These are phyloP conservation scores for Epinephelus lanceolatus DNA, from an alignment of 2,113 vertebrate genomes.

Conservation along the genomic window DNA sequence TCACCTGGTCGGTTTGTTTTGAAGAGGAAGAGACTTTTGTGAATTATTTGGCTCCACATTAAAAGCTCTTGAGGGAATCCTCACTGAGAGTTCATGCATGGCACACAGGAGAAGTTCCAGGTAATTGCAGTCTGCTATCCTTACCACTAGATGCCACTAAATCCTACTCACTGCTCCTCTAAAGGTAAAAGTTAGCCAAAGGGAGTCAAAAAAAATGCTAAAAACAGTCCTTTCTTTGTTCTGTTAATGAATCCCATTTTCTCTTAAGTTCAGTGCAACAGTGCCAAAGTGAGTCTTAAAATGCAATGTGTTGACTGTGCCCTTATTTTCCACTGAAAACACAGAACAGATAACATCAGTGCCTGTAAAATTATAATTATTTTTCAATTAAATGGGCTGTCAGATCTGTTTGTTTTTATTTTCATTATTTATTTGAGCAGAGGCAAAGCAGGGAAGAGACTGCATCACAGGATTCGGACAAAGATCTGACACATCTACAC, in stretches of 20 bases:
- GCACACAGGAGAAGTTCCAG: too few relatives aligned
- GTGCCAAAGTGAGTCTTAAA: not conserved
- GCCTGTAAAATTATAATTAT: not conserved
- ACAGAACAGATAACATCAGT: not conserved
- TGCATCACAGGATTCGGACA: not conserved
- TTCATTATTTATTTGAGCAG: constrained; percentile 4
- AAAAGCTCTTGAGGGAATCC: too few relatives aligned
- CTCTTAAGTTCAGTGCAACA: not conserved
- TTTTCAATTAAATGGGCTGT: not conserved
- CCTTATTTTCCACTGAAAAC: not conserved
- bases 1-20: too few relatives aligned
- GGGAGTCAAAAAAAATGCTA: too few relatives aligned
- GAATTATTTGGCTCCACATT: too few relatives aligned
- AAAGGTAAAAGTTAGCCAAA: not conserved
- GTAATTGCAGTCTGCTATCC: too few relatives aligned
- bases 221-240: not conserved
- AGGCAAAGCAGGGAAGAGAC: not conserved
- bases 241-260: not conserved
- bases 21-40: too few relatives aligned
- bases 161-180: too few relatives aligned
- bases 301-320: not conserved
- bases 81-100: too few relatives aligned
- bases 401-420: not conserved
- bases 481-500: constrained; percentile 15
- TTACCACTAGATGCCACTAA: too few relatives aligned